A percentile compares a stretch with the other conserved stretches of the same genome.
Conservation (phyloP, 2,888 invertebrate species). For the Dendrolimus houi region DNA sequence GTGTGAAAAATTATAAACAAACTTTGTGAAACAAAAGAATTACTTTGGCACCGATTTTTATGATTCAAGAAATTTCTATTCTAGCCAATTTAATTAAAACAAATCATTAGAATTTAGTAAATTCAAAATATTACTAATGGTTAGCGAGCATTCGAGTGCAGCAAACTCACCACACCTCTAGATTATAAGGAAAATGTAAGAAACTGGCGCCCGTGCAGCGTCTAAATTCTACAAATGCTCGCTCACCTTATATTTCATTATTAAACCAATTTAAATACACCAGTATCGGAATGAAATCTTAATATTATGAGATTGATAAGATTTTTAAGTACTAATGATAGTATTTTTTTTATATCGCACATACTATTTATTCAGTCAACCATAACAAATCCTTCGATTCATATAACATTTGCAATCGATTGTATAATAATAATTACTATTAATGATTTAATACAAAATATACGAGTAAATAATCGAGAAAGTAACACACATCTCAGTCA, state of each 20-base stretch:
- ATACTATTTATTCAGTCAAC: conserved; percentile 3
- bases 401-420: background rate
- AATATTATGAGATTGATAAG: conserved; percentile 16
- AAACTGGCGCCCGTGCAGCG: too few species aligned
- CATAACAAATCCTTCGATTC: background rate
- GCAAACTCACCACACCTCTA: too few species aligned
- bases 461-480: conserved; percentile 1
- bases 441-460: background rate
- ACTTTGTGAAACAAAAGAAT: conserved; percentile 4
- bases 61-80: conserved; percentile 14
- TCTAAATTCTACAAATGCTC: too few species aligned
- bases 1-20: conserved; percentile 1
- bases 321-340: conserved; percentile 30
- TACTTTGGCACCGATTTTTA: conserved; percentile 62
- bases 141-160: too few species aligned
- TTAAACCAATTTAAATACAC: conserved; percentile 42
- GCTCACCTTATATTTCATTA: too few species aligned
- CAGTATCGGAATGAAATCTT: conserved; percentile 31
- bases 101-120: too few species aligned
- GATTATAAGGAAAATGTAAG: too few species aligned
- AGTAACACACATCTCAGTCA: conserved; percentile 11
- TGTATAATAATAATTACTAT: background rate
- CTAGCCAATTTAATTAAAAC: conserved; percentile 14
- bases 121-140: too few species aligned
- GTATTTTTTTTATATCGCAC: conserved; percentile 16